Evolutionary conservation across 2,113 vertebrate genomes (phyloP), one percentile per base, ranked within the genome.

Genomic region (Cairina moschata): DNA sequence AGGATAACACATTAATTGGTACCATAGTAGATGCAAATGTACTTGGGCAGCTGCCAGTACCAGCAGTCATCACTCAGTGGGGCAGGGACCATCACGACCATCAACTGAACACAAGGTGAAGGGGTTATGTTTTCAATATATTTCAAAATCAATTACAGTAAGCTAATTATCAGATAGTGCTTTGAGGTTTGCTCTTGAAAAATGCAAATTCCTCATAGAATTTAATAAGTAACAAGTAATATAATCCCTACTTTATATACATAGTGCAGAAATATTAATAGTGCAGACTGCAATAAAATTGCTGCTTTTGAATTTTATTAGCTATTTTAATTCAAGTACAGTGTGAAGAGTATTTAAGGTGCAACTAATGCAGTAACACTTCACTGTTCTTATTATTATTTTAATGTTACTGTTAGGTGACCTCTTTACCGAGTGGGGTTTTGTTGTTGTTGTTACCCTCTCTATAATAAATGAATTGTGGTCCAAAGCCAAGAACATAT

Each of bases 81-180:
- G 42, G 42, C 38, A 88, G 58, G 29, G 28, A 50, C 48, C 48
- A 23, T 50, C 50, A 72, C 74, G 56, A 32, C 21, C 40, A 44
- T 55, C 40, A 76, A 12, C n/a, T 86, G 75, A 88, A 82, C 40
- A 60, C 63, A 93, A 93, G 55, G 54, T 79, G 66, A 96, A 92
- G 6, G n/a, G 48, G 85, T 96, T 89, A 74, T 89, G 20, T 67
- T 73, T 80, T 56, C 68, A 86, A 32, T 71, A 38, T 75, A 82
- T 86, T 94, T 88, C 32, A 90, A 91, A 90, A 96, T 91, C 68
- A 94, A 83, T 95, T 93, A 80, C 32, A 90, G 44, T 72, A 66
- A 94, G 69, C 62, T 96, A 95, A 96, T 94, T 95, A 91, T 74
- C 80, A 92, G 73, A 31, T 2, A 7, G 13, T 68, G 42, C 25